phyloP scores from a whole-genome alignment of 1,140 invertebrate genomes.

The Zaprionus capensis region DNA sequence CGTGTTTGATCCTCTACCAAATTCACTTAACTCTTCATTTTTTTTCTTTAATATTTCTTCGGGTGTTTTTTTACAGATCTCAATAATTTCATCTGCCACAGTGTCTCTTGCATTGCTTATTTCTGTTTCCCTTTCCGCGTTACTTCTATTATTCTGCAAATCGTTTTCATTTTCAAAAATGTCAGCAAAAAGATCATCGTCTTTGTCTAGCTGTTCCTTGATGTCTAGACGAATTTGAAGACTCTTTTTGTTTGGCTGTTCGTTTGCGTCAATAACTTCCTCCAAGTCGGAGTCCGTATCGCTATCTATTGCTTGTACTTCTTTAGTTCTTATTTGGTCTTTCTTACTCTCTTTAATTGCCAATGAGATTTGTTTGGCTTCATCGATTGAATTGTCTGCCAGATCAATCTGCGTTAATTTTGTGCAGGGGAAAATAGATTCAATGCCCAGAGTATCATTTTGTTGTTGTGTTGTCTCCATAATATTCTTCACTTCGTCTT shows the following conservation, averaged over 20 bases:
- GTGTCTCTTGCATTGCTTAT: slow-evolving; percentile 21
- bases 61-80: neutral
- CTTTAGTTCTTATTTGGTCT: neutral
- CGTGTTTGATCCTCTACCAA: neutral
- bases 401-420: slow-evolving; percentile 1
- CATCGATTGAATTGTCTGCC: slow-evolving; percentile 44
- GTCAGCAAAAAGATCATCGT: slow-evolving; percentile 90
- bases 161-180: slow-evolving; percentile 84
- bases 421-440: slow-evolving; percentile 21
- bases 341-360: slow-evolving; percentile 58
- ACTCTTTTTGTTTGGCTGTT: slow-evolving; percentile 34
- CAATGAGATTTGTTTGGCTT: slow-evolving; percentile 44
- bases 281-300: slow-evolving; percentile 49
- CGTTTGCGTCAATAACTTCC: slow-evolving; percentile 20
- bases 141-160: neutral
- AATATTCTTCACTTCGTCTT: slow-evolving; percentile 87
- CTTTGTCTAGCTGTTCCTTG: slow-evolving; percentile 58
- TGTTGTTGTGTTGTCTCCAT: slow-evolving; percentile 72
- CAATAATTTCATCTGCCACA: neutral
- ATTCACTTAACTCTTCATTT: neutral
- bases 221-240: slow-evolving; percentile 83
- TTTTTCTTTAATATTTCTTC: neutral
- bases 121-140: slow-evolving; percentile 19
- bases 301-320: slow-evolving; percentile 31
- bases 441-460: slow-evolving; percentile 56